Evolutionary conservation across 2,113 vertebrate genomes (phyloP), one percentile per base, ranked within the genome.

Genomic region (Tympanuchus pallidicinctus): DNA sequence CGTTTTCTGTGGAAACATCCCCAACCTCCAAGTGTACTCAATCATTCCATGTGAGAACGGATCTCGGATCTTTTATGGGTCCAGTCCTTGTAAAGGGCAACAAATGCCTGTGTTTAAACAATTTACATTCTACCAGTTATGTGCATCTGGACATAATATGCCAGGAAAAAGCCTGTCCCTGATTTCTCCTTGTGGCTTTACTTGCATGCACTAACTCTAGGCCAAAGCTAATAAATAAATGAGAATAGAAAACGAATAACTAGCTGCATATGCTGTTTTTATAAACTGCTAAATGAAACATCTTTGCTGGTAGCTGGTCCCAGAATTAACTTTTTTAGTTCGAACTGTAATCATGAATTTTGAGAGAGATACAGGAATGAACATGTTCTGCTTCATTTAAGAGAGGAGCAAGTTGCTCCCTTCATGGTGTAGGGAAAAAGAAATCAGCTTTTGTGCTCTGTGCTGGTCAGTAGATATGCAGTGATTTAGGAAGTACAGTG

Each of bases 151-250:
- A 88, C 52, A n/a, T 13, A 36, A 13, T 24, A 81, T 56, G 75
- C 83, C 84, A 93, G 57, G 54, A 80, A 82, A 82, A 38, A 27
- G 66, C 42, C 60, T 50, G 57, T 56, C 69, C 36, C 30, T 45
- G 13, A 89, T 81, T 69, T 74, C 32, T 30, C 47, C 52, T 73
- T n/a, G 73, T 16, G 12, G 15, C 59, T 90, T 74, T 60, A 71
- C 42, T 86, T 71, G 34, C 70, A 67, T 34, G 38, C 80, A 73
- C 34, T 79, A 48, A 77, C 64, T 85, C 36, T 27, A 82, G 48
- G 79, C 72, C 69, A 83, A 91, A 89, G 89, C 79, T 48, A 91
- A 89, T 75, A 91, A 66, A 78, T 59, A 89, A 85, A 43, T 20
- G 14, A 50, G 60, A 94, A 74, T 2, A 50, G 47, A 64, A 86